Evolutionary conservation across 1,140 invertebrate species (phyloP).

Genomic region (Prorops nasuta): DNA sequence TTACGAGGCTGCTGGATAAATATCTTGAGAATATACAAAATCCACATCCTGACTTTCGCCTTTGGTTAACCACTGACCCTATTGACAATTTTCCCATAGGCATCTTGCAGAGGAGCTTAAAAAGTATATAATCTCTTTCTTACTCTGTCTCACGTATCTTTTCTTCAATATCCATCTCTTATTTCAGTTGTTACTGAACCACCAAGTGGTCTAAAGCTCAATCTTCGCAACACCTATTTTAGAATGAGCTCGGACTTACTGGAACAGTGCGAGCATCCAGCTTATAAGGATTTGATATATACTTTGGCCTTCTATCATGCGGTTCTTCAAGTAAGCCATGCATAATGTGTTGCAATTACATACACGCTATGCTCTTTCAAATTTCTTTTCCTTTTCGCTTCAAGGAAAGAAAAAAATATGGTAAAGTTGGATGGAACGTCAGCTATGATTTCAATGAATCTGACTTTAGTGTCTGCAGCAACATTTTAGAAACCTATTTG

Average conservation of each 20-base stretch:
- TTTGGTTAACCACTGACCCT: conserved; percentile 90
- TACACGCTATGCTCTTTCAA: too few relatives aligned
- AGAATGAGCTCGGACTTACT: conserved; percentile 74
- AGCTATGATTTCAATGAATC: conserved; percentile 90
- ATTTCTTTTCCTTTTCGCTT: too few relatives aligned
- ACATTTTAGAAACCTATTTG: conserved; percentile 81
- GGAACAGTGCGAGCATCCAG: conserved; percentile 69
- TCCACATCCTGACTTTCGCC: conserved; percentile 84
- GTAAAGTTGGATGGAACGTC: conserved; percentile 93
- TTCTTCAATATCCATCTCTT: conserved; percentile 7
- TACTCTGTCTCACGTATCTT: background rate
- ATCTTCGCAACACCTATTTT: conserved; percentile 84
- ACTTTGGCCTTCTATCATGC: conserved; percentile 89
- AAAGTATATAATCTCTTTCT: conserved; percentile 61
- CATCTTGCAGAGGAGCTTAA: conserved; percentile 80
- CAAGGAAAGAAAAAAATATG: conserved; percentile 85
- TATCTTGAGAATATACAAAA: conserved; percentile 73
- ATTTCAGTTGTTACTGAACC: conserved; percentile 81
- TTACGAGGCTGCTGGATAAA: conserved; percentile 79
- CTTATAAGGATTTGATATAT: conserved; percentile 77
- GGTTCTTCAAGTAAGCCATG: conserved; percentile 69
- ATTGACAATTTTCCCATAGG: conserved; percentile 83
- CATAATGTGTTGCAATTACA: too few relatives aligned
- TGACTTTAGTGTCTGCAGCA: conserved; percentile 83
- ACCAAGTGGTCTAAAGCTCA: conserved; percentile 85